A percentile compares a stretch with the other conserved stretches of the same genome.
These are phyloP conservation scores for Hemicrepidius hirtus DNA, from an alignment of 2,888 invertebrate genomes.

Conservation along the genomic window DNA sequence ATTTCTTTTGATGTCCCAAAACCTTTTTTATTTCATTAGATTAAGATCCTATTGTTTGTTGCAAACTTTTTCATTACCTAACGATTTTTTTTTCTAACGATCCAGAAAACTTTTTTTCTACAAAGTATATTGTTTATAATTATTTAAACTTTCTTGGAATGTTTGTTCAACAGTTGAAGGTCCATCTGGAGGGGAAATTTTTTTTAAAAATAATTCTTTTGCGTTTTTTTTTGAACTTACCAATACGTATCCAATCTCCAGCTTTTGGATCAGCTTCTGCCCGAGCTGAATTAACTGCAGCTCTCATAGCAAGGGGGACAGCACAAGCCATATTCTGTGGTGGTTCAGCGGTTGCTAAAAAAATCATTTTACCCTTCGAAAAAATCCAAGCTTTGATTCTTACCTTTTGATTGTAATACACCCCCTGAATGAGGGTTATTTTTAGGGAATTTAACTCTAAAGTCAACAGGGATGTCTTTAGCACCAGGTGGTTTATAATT, in stretches of 20 bases:
- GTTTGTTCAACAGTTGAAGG: slow-evolving; percentile 62
- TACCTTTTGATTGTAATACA: slow-evolving; percentile 14
- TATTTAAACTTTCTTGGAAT: slow-evolving; percentile 60
- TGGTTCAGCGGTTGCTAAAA: slow-evolving; percentile 80
- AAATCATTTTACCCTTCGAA: background rate
- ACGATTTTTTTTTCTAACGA: no score
- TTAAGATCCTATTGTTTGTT: no score
- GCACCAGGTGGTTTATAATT: slow-evolving; percentile 85
- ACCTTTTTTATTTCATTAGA: no score
- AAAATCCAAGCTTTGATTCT: background rate
- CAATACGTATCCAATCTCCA: slow-evolving; percentile 60
- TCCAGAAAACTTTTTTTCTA: slow-evolving; percentile 27
- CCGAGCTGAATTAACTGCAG: slow-evolving; percentile 62
- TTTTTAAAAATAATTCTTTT: background rate
- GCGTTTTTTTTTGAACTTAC: slow-evolving; percentile 52
- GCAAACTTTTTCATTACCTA: no score
- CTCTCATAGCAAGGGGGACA: slow-evolving; percentile 67
- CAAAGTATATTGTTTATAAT: slow-evolving; percentile 60
- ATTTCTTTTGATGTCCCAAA: no score
- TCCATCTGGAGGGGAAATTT: slow-evolving; percentile 58
- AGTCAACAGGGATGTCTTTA: slow-evolving; percentile 86
- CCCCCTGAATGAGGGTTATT: slow-evolving; percentile 76
- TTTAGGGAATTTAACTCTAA: slow-evolving; percentile 81
- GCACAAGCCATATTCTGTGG: slow-evolving; percentile 75
- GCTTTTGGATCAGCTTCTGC: slow-evolving; percentile 57